Conservation (phyloP, 2,797 vertebrate species). For the Onychomys arenicola region DNA sequence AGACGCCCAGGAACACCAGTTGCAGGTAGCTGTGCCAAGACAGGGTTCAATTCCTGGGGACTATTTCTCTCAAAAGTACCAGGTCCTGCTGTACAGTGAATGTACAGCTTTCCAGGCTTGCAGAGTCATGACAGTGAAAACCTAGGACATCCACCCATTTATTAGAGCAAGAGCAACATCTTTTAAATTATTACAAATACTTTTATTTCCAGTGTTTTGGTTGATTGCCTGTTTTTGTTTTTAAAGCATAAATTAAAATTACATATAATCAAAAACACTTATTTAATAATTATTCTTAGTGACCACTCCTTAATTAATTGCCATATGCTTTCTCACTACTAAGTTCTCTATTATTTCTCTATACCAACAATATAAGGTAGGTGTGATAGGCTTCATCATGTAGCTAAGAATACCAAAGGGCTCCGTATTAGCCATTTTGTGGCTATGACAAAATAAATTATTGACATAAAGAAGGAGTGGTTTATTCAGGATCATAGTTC, state of each 20-base stretch:
- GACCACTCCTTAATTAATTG: not conserved
- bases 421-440: not conserved
- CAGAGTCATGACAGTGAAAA: not conserved
- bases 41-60: fast-evolving
- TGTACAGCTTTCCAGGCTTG: not conserved
- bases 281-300: not conserved
- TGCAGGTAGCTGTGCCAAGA: not conserved
- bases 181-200: not conserved
- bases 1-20: not conserved
- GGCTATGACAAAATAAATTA: not conserved
- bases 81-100: not conserved
- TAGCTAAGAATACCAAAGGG: not conserved
- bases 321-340: not conserved
- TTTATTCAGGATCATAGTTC: not conserved
- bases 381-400: slow-evolving; percentile 6
- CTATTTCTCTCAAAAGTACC: not conserved
- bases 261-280: not conserved
- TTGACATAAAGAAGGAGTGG: not conserved
- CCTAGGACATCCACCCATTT: not conserved
- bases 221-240: not conserved
- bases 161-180: not conserved
- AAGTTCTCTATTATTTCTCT: not conserved
- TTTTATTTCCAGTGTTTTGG: not conserved
- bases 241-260: not conserved
- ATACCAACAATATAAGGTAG: not conserved